These are phyloP conservation scores for Typhlichthys subterraneus DNA, from an alignment of 2,797 vertebrate species.

Conservation along the genomic window DNA sequence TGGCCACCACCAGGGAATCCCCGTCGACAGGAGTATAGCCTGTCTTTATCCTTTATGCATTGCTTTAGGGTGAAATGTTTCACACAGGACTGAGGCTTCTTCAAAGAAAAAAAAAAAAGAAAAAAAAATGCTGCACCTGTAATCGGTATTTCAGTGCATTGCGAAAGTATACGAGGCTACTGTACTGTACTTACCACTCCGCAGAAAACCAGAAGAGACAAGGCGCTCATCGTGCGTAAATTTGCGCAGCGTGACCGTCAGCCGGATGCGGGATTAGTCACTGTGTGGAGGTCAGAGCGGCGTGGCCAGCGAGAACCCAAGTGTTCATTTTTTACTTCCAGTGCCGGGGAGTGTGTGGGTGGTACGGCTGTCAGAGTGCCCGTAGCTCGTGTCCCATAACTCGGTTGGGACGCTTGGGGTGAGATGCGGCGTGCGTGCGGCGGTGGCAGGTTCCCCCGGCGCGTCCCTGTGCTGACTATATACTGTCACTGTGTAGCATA, in stretches of 20 bases:
- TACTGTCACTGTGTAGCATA: conserved; percentile 15
- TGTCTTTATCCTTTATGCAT: too few species aligned
- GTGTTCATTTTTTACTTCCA: conserved; percentile 67
- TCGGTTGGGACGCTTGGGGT: too few species aligned
- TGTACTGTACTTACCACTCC: conserved; percentile 66
- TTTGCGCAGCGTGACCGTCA: too few species aligned
- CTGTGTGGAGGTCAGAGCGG: conserved; percentile 55
- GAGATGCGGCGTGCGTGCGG: neutral
- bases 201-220: conserved; percentile 63
- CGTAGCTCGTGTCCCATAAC: conserved; percentile 38
- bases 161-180: conserved; percentile 13
- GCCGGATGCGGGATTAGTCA: conserved; percentile 7
- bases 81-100: too few species aligned
- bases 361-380: conserved; percentile 43
- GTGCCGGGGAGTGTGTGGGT: conserved; percentile 25
- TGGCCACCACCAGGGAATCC: too few species aligned
- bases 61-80: too few species aligned
- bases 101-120: too few species aligned
- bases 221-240: conserved; percentile 69
- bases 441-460: neutral
- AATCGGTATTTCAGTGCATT: too few species aligned
- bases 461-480: conserved; percentile 13
- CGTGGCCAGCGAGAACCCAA: conserved; percentile 38
- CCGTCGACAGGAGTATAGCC: too few species aligned
- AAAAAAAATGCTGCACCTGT: too few species aligned